Percentiles rank a stretch among this genome's conserved stretches.
Evolutionary conservation across 2,888 invertebrate species (phyloP).

Genomic region (Plemyria rubiginata): DNA sequence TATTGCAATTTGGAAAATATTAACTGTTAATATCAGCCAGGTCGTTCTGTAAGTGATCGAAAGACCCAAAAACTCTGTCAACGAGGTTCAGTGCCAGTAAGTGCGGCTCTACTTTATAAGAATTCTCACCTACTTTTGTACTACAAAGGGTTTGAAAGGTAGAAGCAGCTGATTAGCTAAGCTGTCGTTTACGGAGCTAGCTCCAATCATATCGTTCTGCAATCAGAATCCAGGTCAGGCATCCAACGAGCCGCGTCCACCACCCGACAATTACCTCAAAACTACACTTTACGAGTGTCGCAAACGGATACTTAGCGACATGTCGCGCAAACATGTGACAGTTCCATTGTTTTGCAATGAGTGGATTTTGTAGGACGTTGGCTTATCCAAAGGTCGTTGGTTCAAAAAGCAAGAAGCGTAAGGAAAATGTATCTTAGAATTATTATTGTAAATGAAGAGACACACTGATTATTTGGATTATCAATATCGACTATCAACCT

Average conservation of each 20-base stretch:
- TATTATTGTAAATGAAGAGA: neutral
- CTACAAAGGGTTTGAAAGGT: neutral
- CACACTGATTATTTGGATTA: neutral
- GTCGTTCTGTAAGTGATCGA: no score
- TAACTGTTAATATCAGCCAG: no score
- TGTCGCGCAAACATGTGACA: constrained; percentile 38
- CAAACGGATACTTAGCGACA: constrained; percentile 33
- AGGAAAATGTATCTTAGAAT: neutral
- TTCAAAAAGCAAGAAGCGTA: constrained; percentile 6
- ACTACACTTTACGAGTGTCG: constrained; percentile 31
- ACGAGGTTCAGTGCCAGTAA: no score
- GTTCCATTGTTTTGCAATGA: constrained; percentile 40
- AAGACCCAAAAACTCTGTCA: no score
- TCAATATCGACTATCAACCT: no score
- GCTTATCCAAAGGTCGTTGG: constrained; percentile 22
- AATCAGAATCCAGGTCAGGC: constrained; percentile 28
- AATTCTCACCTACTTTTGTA: no score
- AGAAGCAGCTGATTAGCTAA: constrained; percentile 3
- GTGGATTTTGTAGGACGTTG: constrained; percentile 23
- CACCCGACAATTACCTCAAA: constrained; percentile 36
- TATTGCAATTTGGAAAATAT: no score
- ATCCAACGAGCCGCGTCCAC: constrained; percentile 32
- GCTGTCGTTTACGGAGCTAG: constrained; percentile 11
- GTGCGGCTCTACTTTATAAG: neutral
- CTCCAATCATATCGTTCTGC: constrained; percentile 21